Evolutionary conservation across 2,113 vertebrate species (phyloP).

Genomic region (Australoheros scitulus): DNA sequence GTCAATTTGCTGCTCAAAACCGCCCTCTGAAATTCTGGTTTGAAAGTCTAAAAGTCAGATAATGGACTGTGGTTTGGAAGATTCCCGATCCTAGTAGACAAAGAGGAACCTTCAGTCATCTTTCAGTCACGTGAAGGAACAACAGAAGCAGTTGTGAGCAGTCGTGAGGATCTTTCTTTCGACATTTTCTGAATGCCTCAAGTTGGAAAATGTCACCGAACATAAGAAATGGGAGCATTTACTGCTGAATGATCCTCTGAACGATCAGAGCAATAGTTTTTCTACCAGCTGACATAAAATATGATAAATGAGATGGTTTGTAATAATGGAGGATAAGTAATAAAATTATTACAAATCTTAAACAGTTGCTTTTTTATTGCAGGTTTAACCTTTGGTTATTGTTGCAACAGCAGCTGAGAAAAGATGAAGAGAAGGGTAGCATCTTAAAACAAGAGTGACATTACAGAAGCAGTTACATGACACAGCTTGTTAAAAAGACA

Average conservation of each 20-base stretch:
- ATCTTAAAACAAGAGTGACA: neutral
- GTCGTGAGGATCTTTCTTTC: neutral
- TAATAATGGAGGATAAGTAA: neutral
- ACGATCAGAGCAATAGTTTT: neutral
- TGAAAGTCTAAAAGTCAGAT: neutral
- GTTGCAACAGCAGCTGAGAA: neutral
- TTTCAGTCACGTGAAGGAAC: conserved; percentile 4
- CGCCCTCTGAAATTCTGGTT: neutral
- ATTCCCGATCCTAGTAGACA: neutral
- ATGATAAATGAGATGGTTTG: neutral
- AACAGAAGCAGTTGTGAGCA: conserved; percentile 18
- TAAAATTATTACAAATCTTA: neutral
- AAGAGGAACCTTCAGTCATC: conserved; percentile 6
- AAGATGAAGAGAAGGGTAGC: neutral
- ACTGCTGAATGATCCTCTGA: neutral
- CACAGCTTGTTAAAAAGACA: neutral
- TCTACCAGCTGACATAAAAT: neutral
- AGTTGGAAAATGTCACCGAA: conserved; percentile 9
- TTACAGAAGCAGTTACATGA: neutral
- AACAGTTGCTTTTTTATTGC: neutral
- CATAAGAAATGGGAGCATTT: neutral
- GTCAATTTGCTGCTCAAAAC: neutral
- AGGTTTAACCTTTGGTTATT: neutral
- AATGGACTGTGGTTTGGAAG: neutral
- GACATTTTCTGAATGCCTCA: conserved; percentile 30